Percentiles rank a stretch among this genome's conserved stretches.
phyloP scores from a whole-genome alignment of 2,888 invertebrate species.

The Drosophila paracracens region DNA sequence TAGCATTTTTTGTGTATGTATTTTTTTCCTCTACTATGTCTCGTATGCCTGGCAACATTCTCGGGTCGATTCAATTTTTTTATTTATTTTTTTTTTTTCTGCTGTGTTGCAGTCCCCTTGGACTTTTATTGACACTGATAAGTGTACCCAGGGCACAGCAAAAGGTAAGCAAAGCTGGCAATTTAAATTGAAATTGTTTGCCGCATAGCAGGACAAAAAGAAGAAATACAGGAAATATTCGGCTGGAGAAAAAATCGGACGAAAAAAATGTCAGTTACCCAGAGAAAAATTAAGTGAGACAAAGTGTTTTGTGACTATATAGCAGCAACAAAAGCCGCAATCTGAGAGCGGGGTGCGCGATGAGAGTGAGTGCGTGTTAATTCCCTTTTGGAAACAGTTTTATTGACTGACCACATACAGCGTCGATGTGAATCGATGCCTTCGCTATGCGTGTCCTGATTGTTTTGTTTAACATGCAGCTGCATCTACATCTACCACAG shows the following conservation, averaged over 20 bases:
- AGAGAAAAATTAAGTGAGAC: constrained; percentile 74
- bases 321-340: constrained; percentile 37
- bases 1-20: constrained; percentile 9
- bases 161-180: constrained; percentile 78
- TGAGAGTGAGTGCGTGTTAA: constrained; percentile 61
- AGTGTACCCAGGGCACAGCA: constrained; percentile 73
- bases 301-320: constrained; percentile 74
- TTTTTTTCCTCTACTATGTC: neutral
- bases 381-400: constrained; percentile 74
- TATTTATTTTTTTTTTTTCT: constrained; percentile 24
- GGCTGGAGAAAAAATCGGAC: constrained; percentile 31
- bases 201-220: constrained; percentile 59
- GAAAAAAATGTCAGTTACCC: constrained; percentile 44
- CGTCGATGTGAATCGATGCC: constrained; percentile 42
- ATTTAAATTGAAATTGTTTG: constrained; percentile 80
- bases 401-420: constrained; percentile 69
- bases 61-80: constrained; percentile 28
- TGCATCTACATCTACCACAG: constrained; percentile 13
- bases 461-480: constrained; percentile 67
- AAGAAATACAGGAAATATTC: constrained; percentile 15
- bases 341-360: constrained; percentile 12
- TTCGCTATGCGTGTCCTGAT: constrained; percentile 59
- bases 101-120: constrained; percentile 44
- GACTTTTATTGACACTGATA: constrained; percentile 79
- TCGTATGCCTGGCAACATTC: constrained; percentile 41